These are phyloP conservation scores for Spodoptera frugiperda DNA, from an alignment of 1,140 invertebrate species.

Conservation along the genomic window DNA sequence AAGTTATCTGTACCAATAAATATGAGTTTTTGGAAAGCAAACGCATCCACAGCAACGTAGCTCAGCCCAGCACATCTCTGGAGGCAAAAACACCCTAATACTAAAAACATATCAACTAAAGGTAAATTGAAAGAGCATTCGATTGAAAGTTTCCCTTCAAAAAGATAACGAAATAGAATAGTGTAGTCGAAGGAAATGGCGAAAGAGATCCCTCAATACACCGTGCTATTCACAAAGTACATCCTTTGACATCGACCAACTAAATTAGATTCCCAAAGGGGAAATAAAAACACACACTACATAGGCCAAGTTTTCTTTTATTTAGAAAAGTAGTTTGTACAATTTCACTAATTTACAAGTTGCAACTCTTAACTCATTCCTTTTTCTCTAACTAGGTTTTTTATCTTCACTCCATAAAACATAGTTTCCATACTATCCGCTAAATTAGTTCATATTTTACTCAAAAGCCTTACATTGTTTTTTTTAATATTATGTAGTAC, in stretches of 20 bases:
- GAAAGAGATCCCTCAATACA: slow-evolving; percentile 30
- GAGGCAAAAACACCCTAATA: too few relatives aligned
- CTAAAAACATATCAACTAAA: background rate
- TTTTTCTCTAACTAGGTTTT: slow-evolving; percentile 62
- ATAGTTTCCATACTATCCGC: slow-evolving; percentile 56
- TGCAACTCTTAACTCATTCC: slow-evolving; percentile 55
- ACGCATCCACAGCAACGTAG: too few relatives aligned
- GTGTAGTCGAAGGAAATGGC: background rate
- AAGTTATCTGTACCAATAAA: too few relatives aligned
- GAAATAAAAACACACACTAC: slow-evolving; percentile 62
- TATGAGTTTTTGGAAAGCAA: too few relatives aligned
- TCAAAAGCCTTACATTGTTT: slow-evolving; percentile 74
- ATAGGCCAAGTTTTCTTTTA: slow-evolving; percentile 84
- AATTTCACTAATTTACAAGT: slow-evolving; percentile 79
- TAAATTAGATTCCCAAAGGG: slow-evolving; percentile 24
- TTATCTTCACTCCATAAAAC: slow-evolving; percentile 70
- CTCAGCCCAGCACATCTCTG: too few relatives aligned
- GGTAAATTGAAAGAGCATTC: slow-evolving; percentile 11
- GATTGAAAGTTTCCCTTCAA: background rate
- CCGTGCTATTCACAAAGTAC: slow-evolving; percentile 18
- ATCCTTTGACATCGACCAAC: slow-evolving; percentile 24
- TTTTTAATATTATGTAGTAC: slow-evolving; percentile 49
- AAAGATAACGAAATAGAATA: slow-evolving; percentile 16
- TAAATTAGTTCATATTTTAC: slow-evolving; percentile 68
- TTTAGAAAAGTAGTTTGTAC: slow-evolving; percentile 84